A percentile compares a stretch with the other conserved stretches of the same genome.
Evolutionary conservation across 2,113 vertebrate species (phyloP).

Genomic region (Pollimyrus isidori): DNA sequence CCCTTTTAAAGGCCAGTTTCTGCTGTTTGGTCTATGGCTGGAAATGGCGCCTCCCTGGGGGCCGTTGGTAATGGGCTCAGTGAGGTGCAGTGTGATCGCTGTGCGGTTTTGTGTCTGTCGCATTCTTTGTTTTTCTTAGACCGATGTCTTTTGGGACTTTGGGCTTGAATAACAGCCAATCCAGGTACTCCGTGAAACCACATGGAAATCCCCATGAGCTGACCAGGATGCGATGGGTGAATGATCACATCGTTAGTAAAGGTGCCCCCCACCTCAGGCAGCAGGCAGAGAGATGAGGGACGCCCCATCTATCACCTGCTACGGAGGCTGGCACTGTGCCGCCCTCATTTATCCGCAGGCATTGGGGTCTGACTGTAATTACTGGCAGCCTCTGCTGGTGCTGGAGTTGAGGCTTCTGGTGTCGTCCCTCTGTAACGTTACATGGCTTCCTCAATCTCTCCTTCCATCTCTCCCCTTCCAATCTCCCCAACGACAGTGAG

Average conservation of each 20-base stretch:
- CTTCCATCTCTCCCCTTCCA: neutral
- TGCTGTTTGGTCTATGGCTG: neutral
- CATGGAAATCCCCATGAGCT: neutral
- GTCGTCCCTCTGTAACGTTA: conserved; percentile 4
- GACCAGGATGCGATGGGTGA: conserved; percentile 15
- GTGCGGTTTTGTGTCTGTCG: neutral
- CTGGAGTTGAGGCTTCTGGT: conserved; percentile 22
- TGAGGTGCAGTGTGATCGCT: neutral
- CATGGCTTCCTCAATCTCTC: neutral
- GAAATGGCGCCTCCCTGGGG: neutral
- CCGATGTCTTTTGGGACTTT: neutral
- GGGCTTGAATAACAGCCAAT: neutral
- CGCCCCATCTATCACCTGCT: conserved; percentile 6
- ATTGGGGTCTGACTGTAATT: conserved; percentile 27
- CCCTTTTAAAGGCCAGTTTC: neutral
- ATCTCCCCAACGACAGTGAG: neutral
- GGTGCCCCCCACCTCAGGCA: neutral
- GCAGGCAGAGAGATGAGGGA: neutral
- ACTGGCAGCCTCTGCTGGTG: conserved; percentile 16
- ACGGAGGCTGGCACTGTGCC: neutral
- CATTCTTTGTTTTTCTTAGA: neutral
- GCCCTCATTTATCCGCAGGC: conserved; percentile 20
- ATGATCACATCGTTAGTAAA: neutral
- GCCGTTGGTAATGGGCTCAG: neutral
- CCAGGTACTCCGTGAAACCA: neutral